Conservation (phyloP, 2,888 invertebrate genomes). For the Amaurobius ferox region DNA sequence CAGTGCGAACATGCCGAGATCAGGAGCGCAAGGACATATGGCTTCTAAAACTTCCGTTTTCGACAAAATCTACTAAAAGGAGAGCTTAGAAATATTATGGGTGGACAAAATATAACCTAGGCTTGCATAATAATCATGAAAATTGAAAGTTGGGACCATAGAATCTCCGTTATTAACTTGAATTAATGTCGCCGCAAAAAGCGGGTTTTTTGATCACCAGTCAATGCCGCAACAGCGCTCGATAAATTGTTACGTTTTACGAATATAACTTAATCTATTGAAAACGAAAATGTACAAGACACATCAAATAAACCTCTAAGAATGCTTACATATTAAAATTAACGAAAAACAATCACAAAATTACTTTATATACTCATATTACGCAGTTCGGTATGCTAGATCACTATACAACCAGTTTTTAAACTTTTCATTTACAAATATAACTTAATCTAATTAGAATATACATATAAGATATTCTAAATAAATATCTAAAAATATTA, state of each 20-base stretch:
- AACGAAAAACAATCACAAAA: too few relatives aligned
- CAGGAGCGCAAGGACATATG: background rate
- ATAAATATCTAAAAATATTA: too few relatives aligned
- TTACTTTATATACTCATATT: too few relatives aligned
- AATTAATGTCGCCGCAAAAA: background rate
- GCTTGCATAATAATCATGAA: background rate
- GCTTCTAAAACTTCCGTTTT: background rate
- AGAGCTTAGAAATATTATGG: background rate
- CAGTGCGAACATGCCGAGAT: too few relatives aligned
- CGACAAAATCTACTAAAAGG: background rate
- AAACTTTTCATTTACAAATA: too few relatives aligned
- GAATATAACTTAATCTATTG: background rate
- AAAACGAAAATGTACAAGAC: background rate
- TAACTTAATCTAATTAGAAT: too few relatives aligned
- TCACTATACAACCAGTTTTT: too few relatives aligned
- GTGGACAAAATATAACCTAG: background rate
- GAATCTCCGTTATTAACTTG: background rate
- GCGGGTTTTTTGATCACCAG: slow-evolving; percentile 10
- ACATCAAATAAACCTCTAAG: background rate
- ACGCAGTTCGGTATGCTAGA: too few relatives aligned
- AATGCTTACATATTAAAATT: background rate
- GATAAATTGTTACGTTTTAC: too few relatives aligned
- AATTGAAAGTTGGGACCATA: background rate
- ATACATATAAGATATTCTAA: too few relatives aligned
- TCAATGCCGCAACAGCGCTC: background rate